These are phyloP conservation scores for Melanostoma scalare DNA, from an alignment of 2,888 invertebrate species.

Conservation along the genomic window DNA sequence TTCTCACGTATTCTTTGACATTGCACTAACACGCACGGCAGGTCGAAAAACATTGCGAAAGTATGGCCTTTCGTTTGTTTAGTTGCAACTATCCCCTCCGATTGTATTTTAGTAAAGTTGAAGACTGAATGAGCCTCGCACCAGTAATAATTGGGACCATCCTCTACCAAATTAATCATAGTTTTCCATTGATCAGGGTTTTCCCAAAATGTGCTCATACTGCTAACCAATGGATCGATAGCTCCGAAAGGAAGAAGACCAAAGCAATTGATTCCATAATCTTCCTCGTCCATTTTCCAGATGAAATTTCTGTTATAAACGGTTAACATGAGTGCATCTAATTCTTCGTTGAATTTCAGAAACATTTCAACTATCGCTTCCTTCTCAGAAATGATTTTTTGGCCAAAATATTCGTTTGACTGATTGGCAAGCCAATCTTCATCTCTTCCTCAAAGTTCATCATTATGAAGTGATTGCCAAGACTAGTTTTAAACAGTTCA, in stretches of 20 bases:
- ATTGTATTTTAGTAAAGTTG: constrained; percentile 82
- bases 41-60: constrained; percentile 78
- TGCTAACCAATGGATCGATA: constrained; percentile 82
- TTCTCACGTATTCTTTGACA: constrained; percentile 66
- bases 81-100: constrained; percentile 83
- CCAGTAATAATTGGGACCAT: constrained; percentile 86
- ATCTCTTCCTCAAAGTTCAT: constrained; percentile 74
- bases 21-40: constrained; percentile 74
- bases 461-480: constrained; percentile 70
- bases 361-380: constrained; percentile 74
- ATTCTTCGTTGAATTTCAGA: constrained; percentile 73
- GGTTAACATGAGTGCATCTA: constrained; percentile 81
- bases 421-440: constrained; percentile 35
- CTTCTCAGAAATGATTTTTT: constrained; percentile 71
- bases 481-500: constrained; percentile 43
- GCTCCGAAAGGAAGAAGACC: constrained; percentile 83
- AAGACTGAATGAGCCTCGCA: constrained; percentile 84
- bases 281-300: constrained; percentile 81
- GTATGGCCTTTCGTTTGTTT: constrained; percentile 77
- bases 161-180: constrained; percentile 83
- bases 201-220: constrained; percentile 80
- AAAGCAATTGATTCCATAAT: constrained; percentile 85
- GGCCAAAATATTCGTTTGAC: constrained; percentile 26
- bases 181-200: constrained; percentile 75
- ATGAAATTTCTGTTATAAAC: constrained; percentile 84